Evolutionary conservation across 2,888 invertebrate species (phyloP), one percentile per base, ranked within the genome.

Genomic region (Octonoba sinensis): DNA sequence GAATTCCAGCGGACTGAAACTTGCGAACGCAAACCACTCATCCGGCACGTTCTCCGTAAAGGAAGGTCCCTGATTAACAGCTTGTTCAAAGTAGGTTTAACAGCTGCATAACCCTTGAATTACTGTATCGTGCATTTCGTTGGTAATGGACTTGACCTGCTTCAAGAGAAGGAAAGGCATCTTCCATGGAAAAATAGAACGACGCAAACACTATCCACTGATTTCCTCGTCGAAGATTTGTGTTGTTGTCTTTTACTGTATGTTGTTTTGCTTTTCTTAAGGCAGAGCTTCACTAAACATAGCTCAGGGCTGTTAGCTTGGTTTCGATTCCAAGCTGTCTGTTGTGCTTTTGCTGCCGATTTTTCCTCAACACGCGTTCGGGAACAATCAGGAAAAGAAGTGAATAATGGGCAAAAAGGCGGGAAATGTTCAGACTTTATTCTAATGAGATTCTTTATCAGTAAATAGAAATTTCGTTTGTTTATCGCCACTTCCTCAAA

Each of bases 321-420:
- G 65, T 65, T 65, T 65, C 49, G 65, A 65, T 65, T 65, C 65
- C 65, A 65, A 24, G 49, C 65, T 49, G 65, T 65, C 65, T 65
- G 22, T 44, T 20, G 65, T 65, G 47, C 18, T 65, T 65, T 49
- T 64, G 20, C 16, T 47, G 27, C 12, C 64, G 47, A 20, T 12
- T 44, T 64, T 64, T 65, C 49, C 65, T 65, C 49, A 16, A 47
- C 64, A n/a, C 46, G 12, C 20, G 54, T 54, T 54, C 8, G n/a
- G 20, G 54, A 54, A 15, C 18, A 16, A 18, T 4, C 27, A 24
- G 24, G 49, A 65, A 65, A 65, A 65, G 46, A 16, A 24, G 65
- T 65, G 49, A 65, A 65, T 49, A 65, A 59, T 36, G 18, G 16
- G 2, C 13, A 16, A 1, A 62, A 36, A 36, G 36, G 20, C 13